Evolutionary conservation across 2,113 vertebrate species (phyloP).

Genomic region (Eublepharis macularius): DNA sequence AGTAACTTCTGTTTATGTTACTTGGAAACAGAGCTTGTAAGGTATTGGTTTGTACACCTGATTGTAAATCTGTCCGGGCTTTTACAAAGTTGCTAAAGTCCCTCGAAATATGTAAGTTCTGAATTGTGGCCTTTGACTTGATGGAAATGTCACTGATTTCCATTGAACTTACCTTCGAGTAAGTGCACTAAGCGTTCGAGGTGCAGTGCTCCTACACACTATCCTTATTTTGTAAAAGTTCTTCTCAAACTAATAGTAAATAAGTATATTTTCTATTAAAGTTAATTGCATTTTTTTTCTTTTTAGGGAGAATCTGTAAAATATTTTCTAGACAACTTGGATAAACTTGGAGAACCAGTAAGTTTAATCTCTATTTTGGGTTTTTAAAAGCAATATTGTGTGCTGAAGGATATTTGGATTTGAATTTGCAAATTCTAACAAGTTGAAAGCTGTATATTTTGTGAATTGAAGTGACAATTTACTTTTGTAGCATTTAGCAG

Average conservation of each 20-base stretch:
- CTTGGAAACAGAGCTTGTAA: not conserved
- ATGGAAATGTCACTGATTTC: not conserved
- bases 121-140: not conserved
- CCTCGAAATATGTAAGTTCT: not conserved
- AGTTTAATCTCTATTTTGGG: constrained; percentile 69
- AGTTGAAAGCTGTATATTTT: not conserved
- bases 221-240: constrained; percentile 33
- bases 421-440: not conserved
- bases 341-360: constrained; percentile 93
- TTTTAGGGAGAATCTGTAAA: constrained; percentile 97
- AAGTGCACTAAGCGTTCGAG: not conserved
- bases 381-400: constrained; percentile 14
- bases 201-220: constrained; percentile 23
- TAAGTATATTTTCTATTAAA: constrained; percentile 19
- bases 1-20: not conserved
- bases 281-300: constrained; percentile 57
- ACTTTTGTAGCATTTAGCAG: not conserved
- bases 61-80: not conserved
- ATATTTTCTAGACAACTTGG: constrained; percentile 99
- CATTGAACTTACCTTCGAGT: not conserved
- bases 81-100: not conserved
- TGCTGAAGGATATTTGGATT: not conserved
- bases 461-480: not conserved
- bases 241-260: constrained; percentile 45
- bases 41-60: not conserved